A percentile compares a stretch with the other conserved stretches of the same genome.
These are phyloP conservation scores for Thumatha senex DNA, from an alignment of 2,888 invertebrate species.

Conservation along the genomic window DNA sequence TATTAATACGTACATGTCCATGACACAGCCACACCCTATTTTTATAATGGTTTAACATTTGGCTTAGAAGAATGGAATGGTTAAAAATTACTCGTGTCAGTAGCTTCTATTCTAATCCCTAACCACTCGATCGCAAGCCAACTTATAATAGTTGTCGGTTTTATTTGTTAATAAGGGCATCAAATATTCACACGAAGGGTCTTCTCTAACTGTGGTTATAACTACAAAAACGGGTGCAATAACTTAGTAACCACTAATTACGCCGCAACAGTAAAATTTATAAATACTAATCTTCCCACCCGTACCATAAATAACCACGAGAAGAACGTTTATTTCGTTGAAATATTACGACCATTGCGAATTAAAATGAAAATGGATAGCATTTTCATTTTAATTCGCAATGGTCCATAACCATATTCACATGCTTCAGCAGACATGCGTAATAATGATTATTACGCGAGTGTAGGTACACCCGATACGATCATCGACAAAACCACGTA, in stretches of 20 bases:
- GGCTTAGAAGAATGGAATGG: too few species aligned
- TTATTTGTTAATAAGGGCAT: not conserved
- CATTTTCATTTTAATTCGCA: too few species aligned
- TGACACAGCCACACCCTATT: too few species aligned
- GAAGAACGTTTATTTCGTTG: conserved; percentile 45
- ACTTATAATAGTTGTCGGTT: not conserved
- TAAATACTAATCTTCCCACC: conserved; percentile 43
- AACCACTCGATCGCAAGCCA: too few species aligned
- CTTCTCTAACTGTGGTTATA: conserved; percentile 13
- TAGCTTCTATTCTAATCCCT: too few species aligned
- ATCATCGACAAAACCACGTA: not conserved
- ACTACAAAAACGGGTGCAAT: conserved; percentile 31
- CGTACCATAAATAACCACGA: conserved; percentile 38
- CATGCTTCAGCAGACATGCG: conserved; percentile 21
- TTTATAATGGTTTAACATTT: too few species aligned
- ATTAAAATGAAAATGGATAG: conserved; percentile 55
- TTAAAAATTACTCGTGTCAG: too few species aligned
- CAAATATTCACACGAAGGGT: conserved; percentile 1
- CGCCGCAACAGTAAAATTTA: conserved; percentile 36
- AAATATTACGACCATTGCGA: conserved; percentile 45
- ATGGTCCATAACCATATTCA: conserved; percentile 34
- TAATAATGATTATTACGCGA: not conserved
- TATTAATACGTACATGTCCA: too few species aligned
- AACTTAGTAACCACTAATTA: conserved; percentile 42
- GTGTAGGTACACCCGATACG: conserved; percentile 20